phyloP scores from a whole-genome alignment of 1,140 invertebrate genomes.

The Venustaconcha ellipsiformis region DNA sequence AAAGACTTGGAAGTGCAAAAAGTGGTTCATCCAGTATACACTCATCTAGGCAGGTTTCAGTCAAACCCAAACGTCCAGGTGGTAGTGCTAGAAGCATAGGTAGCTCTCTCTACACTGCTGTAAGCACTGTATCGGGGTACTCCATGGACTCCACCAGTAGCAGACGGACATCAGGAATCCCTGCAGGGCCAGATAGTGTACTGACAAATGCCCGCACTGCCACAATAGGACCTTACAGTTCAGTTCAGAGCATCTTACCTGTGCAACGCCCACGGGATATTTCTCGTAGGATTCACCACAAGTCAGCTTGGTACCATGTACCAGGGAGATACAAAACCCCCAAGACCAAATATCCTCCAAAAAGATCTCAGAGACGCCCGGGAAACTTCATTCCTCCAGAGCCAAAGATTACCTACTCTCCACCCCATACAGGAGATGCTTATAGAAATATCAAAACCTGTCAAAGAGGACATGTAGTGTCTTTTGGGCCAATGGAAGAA shows the following conservation, averaged over 20 bases:
- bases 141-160: conserved; percentile 30
- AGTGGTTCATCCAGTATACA: conserved; percentile 2
- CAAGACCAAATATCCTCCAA: conserved; percentile 38
- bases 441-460: conserved; percentile 27
- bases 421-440: conserved; percentile 26
- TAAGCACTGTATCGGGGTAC: conserved; percentile 18
- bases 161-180: conserved; percentile 39
- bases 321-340: conserved; percentile 55
- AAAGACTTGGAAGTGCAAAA: conserved; percentile 39
- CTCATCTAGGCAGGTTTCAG: neutral
- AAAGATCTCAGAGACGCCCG: conserved; percentile 52
- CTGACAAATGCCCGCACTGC: conserved; percentile 38
- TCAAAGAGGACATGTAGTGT: conserved; percentile 12
- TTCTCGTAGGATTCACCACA: conserved; percentile 44
- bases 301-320: conserved; percentile 63
- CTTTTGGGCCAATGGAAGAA: conserved; percentile 15
- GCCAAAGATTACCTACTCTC: conserved; percentile 8
- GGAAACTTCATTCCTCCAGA: conserved; percentile 24
- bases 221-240: conserved; percentile 52
- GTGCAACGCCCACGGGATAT: conserved; percentile 40
- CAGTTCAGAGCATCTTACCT: conserved; percentile 50
- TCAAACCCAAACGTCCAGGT: conserved; percentile 11
- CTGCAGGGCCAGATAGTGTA: conserved; percentile 36
- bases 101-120: conserved; percentile 26
- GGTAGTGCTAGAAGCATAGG: conserved; percentile 34